Base-by-base conservation (phyloP, 2,113 vertebrate genomes). In the Corythaixoides concolor region DNA sequence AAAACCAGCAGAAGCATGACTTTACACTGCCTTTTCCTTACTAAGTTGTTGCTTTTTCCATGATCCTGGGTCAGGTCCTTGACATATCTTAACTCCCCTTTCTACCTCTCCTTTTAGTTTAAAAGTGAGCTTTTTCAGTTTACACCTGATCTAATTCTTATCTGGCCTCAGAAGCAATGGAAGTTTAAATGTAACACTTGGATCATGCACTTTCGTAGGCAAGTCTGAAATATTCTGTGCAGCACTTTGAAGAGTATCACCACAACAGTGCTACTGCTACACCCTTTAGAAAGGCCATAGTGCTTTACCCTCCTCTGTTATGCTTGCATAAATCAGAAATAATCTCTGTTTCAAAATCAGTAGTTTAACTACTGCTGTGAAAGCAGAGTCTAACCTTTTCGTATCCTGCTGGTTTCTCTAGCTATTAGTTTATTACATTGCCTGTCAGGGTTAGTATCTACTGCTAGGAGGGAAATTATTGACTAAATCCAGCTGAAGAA, bases 1-100 rank as follows among this genome's bases (percentile, higher is more conserved):
- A 92, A 86, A 86, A 77, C 11, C 66, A 89, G 37, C 66, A 91
- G 78, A 85, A 94, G 69, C 35, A 78, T 75, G 85, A 66, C 3
- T 85, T 82, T 43, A 89, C 52, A 87, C 59, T 68, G 85, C 24
- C 33, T 90, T 82, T 63, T 79, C 37, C 39, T 70, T 85, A n/a
- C 15, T 52, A 66, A 63, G 39, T 11, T 30, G 28, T 69, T 80
- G 53, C 24, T 75, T 70, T 85, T 81, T 53, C 50, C 37, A 23
- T 24, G 27, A 74, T 74, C 20, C 16, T n/a, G 43, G 13, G 32
- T 37, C 58, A 67, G 66, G 45, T 33, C 39, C 26, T 53, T 78
- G 24, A 53, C 21, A 33, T 43, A 73, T n/a, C n/a, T 52, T 64
- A 64, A 45, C 9, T 53, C 15, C 28, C 33, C 18, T 52, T 86